Base-by-base conservation (phyloP, 2,888 invertebrate genomes). In the Polydrusus cervinus region DNA sequence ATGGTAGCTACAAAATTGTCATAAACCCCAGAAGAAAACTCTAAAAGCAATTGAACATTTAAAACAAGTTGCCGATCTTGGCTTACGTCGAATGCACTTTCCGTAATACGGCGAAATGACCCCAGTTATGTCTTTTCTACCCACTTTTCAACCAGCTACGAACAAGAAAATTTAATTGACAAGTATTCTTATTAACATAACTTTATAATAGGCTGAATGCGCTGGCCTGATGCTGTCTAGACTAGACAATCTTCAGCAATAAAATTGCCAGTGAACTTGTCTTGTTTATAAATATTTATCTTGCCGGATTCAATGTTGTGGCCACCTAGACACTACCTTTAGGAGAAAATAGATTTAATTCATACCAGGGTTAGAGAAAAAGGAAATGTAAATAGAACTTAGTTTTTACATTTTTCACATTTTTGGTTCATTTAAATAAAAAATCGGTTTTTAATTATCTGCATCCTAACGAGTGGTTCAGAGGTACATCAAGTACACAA, bases 281-380 rank as follows among this genome's bases (percentile, higher is more conserved):
- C 64, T 49, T 70, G 70, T 70, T 70, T 70, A 51, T 70, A 70
- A 70, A 70, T 62, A 70, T 70, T 70, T 70, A 62, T 70, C 38
- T 62, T 40, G 62, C 62, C 62, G 62, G 70, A 38, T 51, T 51
- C 61, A 70, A 70, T 70, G 61, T 62, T 70, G 61, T 51, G 70
- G 70, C 70, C 70, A 70, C 53, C 70, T 61, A 70, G 70, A 51
- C 51, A 60, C 57, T 38, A 60, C 40, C 38, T 38, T 60, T 57
- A 14, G 11, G 30, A 14, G 34, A 34, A 14, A 34, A 34, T 34
- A 34, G 9, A 34, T 9, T 7, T 57, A 9, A 14, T 10, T 0
- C 7, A 0, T 60, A 60, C 57, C 16, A 10, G 57, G 40, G 38
- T 10, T 10, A 5, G 10, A 16, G 10, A 3, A 38, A 16, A 14